Conservation (phyloP, 2,888 invertebrate species). For the Epinotia bilunana region DNA sequence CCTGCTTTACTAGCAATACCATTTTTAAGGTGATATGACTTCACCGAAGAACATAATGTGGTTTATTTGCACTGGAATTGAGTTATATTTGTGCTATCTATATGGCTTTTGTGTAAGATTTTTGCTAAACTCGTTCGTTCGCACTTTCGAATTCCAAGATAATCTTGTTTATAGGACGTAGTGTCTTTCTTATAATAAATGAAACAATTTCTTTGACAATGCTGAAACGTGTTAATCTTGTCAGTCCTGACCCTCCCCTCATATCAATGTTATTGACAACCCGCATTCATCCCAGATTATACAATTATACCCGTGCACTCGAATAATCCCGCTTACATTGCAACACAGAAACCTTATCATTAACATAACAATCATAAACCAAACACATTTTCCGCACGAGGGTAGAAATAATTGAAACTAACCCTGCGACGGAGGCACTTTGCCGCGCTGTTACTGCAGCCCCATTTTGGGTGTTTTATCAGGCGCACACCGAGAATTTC, state of each 20-base stretch:
- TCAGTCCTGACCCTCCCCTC: too few species aligned
- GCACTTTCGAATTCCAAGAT: too few species aligned
- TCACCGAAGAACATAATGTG: not conserved
- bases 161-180: not conserved
- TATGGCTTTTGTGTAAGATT: too few species aligned
- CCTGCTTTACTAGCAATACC: too few species aligned
- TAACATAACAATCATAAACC: conserved; percentile 43
- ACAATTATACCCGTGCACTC: conserved; percentile 1
- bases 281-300: conserved; percentile 5
- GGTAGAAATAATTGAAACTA: conserved; percentile 45
- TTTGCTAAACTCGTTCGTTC: too few species aligned
- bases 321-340: conserved; percentile 23
- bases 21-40: not conserved
- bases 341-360: conserved; percentile 32
- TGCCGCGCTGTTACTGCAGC: conserved; percentile 39
- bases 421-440: conserved; percentile 40
- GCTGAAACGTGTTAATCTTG: not conserved
- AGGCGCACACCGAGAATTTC: conserved; percentile 41
- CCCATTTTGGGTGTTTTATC: conserved; percentile 43
- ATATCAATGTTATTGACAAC: conserved; percentile 11
- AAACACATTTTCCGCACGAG: conserved; percentile 41
- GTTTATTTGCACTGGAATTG: not conserved
- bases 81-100: too few species aligned
- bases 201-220: not conserved
- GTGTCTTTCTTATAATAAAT: not conserved